Conservation (phyloP, 2,888 invertebrate genomes). For the Macrophya alboannulata region DNA sequence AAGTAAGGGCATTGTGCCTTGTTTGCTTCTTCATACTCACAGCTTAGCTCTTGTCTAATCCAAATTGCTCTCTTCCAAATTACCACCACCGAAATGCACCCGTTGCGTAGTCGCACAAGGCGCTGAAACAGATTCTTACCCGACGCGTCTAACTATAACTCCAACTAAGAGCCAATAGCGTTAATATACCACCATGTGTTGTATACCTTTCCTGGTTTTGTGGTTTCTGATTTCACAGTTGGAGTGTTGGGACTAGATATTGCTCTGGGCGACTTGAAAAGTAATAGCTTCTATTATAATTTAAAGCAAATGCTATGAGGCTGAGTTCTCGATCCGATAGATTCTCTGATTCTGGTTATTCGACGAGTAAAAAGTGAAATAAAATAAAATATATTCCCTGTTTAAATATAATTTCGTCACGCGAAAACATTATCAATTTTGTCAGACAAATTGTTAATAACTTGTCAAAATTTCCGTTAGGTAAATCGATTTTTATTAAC, state of each 20-base stretch:
- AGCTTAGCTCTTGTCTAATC: constrained; percentile 40
- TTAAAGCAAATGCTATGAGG: constrained; percentile 7
- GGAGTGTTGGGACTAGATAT: constrained; percentile 15
- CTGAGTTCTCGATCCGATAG: not conserved
- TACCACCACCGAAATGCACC: constrained; percentile 34
- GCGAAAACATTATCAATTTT: constrained; percentile 31
- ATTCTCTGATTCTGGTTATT: constrained; percentile 1
- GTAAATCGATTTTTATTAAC: constrained; percentile 37
- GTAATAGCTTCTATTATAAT: constrained; percentile 45
- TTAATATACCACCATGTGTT: constrained; percentile 24
- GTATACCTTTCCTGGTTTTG: constrained; percentile 29
- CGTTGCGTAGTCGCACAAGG: constrained; percentile 21
- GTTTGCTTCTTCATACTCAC: constrained; percentile 3
- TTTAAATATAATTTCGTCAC: constrained; percentile 44
- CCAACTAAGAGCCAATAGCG: not conserved
- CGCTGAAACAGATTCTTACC: not conserved
- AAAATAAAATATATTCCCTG: constrained; percentile 32
- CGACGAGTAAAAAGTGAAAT: constrained; percentile 27
- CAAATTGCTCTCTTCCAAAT: constrained; percentile 40
- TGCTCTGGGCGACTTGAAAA: constrained; percentile 24
- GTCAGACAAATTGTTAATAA: constrained; percentile 44
- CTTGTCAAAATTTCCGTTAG: constrained; percentile 18
- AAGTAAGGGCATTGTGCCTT: constrained; percentile 47
- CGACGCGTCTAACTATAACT: not conserved
- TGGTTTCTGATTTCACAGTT: constrained; percentile 45